These are phyloP conservation scores for Drosophila pegasa DNA, from an alignment of 2,888 invertebrate species.

Conservation along the genomic window DNA sequence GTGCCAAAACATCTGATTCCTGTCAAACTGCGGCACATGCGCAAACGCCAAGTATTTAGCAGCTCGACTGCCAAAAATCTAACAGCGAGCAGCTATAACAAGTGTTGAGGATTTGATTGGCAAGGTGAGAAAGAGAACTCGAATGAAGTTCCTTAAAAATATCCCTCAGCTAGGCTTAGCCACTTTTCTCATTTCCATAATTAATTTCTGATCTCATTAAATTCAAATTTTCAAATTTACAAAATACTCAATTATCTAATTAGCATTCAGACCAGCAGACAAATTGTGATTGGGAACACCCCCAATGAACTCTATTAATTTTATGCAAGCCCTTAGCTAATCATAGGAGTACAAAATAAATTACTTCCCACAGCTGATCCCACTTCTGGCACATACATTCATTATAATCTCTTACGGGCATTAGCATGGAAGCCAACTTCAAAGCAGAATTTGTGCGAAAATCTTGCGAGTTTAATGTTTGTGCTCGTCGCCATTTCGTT, in stretches of 20 bases:
- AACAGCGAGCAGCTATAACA: not conserved
- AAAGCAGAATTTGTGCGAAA: not conserved
- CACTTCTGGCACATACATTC: not conserved
- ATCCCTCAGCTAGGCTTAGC: too few relatives aligned
- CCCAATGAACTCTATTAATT: not conserved
- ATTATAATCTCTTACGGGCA: not conserved
- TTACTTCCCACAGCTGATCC: not conserved
- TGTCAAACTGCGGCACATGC: constrained; percentile 70
- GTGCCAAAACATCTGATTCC: constrained; percentile 75
- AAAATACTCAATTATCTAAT: not conserved
- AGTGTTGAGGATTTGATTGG: not conserved
- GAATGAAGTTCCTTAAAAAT: not conserved
- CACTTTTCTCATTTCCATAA: too few relatives aligned
- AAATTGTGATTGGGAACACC: not conserved
- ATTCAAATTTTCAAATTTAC: not conserved
- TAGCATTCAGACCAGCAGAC: not conserved
- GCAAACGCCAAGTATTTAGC: constrained; percentile 45
- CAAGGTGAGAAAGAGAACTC: too few relatives aligned
- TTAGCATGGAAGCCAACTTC: not conserved
- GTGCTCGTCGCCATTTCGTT: constrained; percentile 31
- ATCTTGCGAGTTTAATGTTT: constrained; percentile 19
- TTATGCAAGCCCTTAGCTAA: not conserved
- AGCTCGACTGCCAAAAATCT: too few relatives aligned
- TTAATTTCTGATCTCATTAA: not conserved
- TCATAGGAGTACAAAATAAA: not conserved